Evolutionary conservation across 2,797 vertebrate genomes (phyloP).

Genomic region (Danio kyathit): DNA sequence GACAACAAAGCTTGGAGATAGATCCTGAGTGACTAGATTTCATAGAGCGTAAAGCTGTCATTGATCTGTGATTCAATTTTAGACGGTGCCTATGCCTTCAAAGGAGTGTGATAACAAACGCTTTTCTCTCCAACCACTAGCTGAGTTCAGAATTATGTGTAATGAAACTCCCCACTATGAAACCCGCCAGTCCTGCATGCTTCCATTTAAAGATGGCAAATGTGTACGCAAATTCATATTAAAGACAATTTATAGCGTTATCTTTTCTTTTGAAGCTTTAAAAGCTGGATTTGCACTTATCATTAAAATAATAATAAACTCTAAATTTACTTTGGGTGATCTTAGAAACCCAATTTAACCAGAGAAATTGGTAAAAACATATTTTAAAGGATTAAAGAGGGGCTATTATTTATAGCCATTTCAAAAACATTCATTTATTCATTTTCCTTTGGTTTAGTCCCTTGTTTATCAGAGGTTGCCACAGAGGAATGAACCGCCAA

Average conservation of each 20-base stretch:
- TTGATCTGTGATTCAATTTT: conserved; percentile 70
- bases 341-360: too few relatives aligned
- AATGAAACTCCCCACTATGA: conserved; percentile 47
- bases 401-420: neutral
- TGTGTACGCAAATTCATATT: conserved; percentile 40
- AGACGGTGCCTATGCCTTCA: conserved; percentile 62
- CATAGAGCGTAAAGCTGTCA: conserved; percentile 56
- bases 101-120: conserved; percentile 67
- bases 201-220: conserved; percentile 43
- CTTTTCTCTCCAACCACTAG: conserved; percentile 52
- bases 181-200: conserved; percentile 47
- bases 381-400: neutral
- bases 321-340: too few relatives aligned
- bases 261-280: neutral
- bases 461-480: too few relatives aligned
- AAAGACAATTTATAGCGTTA: conserved; percentile 34
- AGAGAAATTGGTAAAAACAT: too few relatives aligned
- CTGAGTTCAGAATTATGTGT: conserved; percentile 63
- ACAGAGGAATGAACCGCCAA: too few relatives aligned
- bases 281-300: conserved; percentile 1
- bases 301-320: too few relatives aligned
- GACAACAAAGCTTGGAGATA: conserved; percentile 60
- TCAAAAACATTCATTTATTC: too few relatives aligned
- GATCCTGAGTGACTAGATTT: conserved; percentile 64
- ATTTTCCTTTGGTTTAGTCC: too few relatives aligned